Base-by-base conservation (phyloP, 2,113 vertebrate species). In the Actenoides hombroni region DNA sequence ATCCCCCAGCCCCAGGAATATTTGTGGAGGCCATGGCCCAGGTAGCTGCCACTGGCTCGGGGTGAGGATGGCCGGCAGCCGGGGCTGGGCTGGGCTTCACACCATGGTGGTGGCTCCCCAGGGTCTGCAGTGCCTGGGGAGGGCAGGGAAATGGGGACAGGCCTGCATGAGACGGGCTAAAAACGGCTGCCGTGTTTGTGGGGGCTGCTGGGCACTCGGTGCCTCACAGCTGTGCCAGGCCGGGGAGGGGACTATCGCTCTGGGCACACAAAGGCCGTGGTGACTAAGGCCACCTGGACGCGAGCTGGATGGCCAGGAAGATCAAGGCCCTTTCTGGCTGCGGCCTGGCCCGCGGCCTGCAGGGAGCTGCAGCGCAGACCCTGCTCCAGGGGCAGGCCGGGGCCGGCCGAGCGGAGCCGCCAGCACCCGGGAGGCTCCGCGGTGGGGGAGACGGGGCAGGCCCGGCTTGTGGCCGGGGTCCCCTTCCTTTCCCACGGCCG, bases 31-130 rank as follows among this genome's bases (percentile, higher is more conserved):
- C 29, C 29, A 11, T 28, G 48, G 11, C 11, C 8, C 23, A 49
- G 7, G 46, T 6, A 29, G 16, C 40, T 61, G 60, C 39, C 1
- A 2, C 24, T 1, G 0, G 63, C 42, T 18, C 1, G 0, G 54
- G 11, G 11, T 35, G 8, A 39, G 37, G 24, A 39, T 23, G 44
- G n/a, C 44, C 1, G 3, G 29, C 37, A 57, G 56, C 19, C 0
- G 1, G 23, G n/a, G 9, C 19, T 63, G 35, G 11, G 21, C 54
- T 69, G 31, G 35, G 31, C 28, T 37, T 64, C 35, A 51, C 23
- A 28, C 26, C 23, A 16, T 1, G 2, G 39, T 0, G 0, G 29
- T 63, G 53, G 46, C 5, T 53, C 24, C 20, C 37, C 10, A 39
- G 37, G 60, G 9, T 28, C 60, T 63, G 16, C 25, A 28, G 37